These are phyloP conservation scores for Hedychridium roseum DNA, from an alignment of 2,888 invertebrate genomes.

Conservation along the genomic window DNA sequence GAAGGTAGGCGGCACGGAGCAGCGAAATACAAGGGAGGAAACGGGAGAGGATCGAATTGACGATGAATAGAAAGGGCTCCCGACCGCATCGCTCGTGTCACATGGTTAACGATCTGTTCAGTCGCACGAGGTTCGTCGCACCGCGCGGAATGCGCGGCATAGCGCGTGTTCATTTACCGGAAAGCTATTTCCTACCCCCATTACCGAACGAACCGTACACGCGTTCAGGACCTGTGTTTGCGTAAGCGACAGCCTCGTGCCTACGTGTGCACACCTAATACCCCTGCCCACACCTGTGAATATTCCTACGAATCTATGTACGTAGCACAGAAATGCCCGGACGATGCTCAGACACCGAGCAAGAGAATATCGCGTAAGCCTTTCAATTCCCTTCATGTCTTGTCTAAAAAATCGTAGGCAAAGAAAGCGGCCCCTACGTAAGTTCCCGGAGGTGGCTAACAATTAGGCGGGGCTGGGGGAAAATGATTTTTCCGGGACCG, in stretches of 20 bases:
- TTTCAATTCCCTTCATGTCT: too few relatives aligned
- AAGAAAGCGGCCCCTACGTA: too few relatives aligned
- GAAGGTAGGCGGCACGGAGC: neutral
- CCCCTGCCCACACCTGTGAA: too few relatives aligned
- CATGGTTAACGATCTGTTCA: conserved; percentile 46
- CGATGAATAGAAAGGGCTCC: conserved; percentile 8
- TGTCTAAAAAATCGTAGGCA: too few relatives aligned
- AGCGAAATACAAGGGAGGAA: neutral
- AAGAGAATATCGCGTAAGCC: too few relatives aligned
- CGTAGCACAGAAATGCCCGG: neutral
- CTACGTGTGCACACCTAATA: too few relatives aligned
- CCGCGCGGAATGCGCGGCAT: conserved; percentile 34
- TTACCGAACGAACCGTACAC: conserved; percentile 23
- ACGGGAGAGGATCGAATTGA: neutral
- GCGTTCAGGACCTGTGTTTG: neutral
- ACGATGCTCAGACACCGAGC: neutral
- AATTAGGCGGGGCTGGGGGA: too few relatives aligned
- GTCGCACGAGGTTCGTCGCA: conserved; percentile 31
- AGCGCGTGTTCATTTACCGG: conserved; percentile 47
- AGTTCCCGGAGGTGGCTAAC: too few relatives aligned
- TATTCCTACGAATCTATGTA: too few relatives aligned
- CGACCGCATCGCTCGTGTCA: conserved; percentile 31
- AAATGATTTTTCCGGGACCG: conserved; percentile 27
- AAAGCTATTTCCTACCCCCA: conserved; percentile 44
- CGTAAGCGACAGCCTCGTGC: neutral